Evolutionary conservation across 1,140 invertebrate species (phyloP).

Genomic region (Drosophila serrata): DNA sequence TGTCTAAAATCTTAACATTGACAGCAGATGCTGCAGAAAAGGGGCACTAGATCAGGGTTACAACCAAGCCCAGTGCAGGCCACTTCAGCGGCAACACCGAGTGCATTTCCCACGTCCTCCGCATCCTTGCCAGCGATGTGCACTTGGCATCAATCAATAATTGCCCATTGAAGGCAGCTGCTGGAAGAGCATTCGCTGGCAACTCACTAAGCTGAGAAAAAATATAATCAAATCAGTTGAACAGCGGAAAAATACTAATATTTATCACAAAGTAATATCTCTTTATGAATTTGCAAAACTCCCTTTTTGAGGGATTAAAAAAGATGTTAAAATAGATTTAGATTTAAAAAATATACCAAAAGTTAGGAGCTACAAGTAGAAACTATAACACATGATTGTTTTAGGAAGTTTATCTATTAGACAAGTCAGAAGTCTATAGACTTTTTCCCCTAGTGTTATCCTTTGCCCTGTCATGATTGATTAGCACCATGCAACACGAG

Average conservation of each 20-base stretch:
- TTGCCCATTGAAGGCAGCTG: conserved; percentile 80
- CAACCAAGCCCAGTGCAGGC: conserved; percentile 42
- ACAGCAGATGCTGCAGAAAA: conserved; percentile 68
- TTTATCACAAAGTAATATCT: background rate
- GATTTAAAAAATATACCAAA: no score
- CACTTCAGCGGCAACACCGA: conserved; percentile 53
- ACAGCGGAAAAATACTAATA: background rate
- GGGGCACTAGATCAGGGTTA: conserved; percentile 78
- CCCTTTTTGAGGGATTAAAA: no score
- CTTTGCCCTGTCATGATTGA: conserved; percentile 68
- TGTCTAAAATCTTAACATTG: conserved; percentile 83
- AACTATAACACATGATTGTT: no score
- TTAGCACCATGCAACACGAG: conserved; percentile 79
- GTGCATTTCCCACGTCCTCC: conserved; percentile 5
- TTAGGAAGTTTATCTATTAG: no score
- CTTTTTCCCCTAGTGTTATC: background rate
- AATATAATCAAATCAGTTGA: background rate
- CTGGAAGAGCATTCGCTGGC: conserved; percentile 64
- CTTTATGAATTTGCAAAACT: background rate
- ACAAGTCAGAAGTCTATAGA: no score
- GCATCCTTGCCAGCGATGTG: conserved; percentile 40
- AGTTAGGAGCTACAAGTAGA: no score
- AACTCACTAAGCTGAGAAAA: conserved; percentile 25
- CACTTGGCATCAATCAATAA: conserved; percentile 82
- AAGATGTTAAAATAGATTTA: no score